These are phyloP conservation scores for Xiphophorus birchmanni DNA, from an alignment of 2,797 vertebrate species.

Conservation along the genomic window DNA sequence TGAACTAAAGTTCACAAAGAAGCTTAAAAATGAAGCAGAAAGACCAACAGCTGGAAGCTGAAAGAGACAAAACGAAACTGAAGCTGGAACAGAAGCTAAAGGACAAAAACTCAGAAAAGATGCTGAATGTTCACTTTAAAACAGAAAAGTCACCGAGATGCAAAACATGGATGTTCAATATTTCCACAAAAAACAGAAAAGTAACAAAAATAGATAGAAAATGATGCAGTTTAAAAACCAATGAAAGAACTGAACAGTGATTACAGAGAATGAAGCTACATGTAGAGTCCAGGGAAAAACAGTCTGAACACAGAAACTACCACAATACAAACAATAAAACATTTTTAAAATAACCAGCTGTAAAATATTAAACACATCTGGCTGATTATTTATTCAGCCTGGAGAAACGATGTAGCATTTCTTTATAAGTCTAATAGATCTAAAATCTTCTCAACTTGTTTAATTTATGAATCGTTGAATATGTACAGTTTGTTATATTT, in stretches of 20 bases:
- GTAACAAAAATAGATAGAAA: neutral
- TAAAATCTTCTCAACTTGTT: neutral
- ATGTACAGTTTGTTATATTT: conserved; percentile 16
- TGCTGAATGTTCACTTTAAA: neutral
- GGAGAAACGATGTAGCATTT: neutral
- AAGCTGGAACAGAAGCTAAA: neutral
- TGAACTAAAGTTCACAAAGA: neutral
- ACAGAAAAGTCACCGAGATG: neutral
- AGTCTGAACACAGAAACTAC: neutral
- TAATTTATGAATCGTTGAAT: conserved; percentile 16
- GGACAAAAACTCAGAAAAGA: neutral
- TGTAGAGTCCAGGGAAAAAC: neutral
- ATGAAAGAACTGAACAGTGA: neutral
- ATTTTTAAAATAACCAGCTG: neutral
- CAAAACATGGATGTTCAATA: neutral
- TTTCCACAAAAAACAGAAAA: neutral
- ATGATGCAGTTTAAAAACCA: neutral
- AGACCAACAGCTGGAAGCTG: too few relatives aligned
- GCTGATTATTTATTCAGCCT: conserved; percentile 2
- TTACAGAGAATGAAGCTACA: neutral
- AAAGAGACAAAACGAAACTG: neutral
- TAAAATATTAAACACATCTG: neutral
- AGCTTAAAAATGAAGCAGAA: neutral
- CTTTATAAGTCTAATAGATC: neutral
- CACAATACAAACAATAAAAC: neutral